Evolutionary conservation across 2,888 invertebrate genomes (phyloP), one percentile per base, ranked within the genome.

Genomic region (Bombylius discolor): DNA sequence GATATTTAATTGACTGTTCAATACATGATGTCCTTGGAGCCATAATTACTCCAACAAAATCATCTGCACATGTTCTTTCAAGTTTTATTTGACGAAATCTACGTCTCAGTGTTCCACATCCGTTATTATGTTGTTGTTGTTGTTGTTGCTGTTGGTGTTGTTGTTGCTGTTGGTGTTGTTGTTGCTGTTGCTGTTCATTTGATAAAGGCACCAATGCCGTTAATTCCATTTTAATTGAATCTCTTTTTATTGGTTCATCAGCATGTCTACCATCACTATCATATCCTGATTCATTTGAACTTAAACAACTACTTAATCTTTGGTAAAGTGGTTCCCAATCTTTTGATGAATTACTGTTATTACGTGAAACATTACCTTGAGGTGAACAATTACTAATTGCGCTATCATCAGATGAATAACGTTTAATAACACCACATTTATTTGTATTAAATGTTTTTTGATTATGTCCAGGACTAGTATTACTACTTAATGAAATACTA

Each of bases 211-310:
- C 39, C 7, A 11, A 11, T 42, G 8, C 11, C 8, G 8, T 36
- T 42, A 42, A 11, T 23, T 23, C 23, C 23, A 23, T 23, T 23
- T 23, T 23, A 23, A 2, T 23, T 42, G 39, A 42, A 42, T 42
- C 11, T 3, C 39, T 42, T 63, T 76, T 74, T 63, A 74, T 70
- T 65, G 78, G 77, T 65, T 79, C 79, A 62, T 78, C 79, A 53
- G 76, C 77, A 46, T 77, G 78, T 60, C 79, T 79, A 53, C 86
- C 83, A 68, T 88, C 88, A 70, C 87, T 87, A 67, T 88, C 88
- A 69, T 89, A 89, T 47, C 88, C 88, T 51, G 87, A 88, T 73
- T 89, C 88, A 70, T 87, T 88, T 49, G 87, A 88, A 72, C 87
- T 87, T 52, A 87, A 81, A 71, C 87, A 87, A 73, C 84, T 85